Evolutionary conservation across 2,888 invertebrate species (phyloP).

Genomic region (Caradrina kadenii): DNA sequence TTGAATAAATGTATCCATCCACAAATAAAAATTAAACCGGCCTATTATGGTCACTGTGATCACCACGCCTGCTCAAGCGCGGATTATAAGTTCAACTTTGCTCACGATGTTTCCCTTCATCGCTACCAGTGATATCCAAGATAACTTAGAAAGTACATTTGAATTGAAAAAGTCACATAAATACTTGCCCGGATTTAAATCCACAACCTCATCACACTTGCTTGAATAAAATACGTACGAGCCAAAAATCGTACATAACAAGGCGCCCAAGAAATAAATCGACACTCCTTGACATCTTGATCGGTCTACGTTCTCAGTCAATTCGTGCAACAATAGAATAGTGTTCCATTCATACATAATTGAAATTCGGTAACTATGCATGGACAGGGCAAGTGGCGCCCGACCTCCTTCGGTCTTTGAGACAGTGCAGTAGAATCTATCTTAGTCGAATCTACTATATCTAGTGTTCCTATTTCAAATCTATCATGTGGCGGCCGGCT

Average conservation of each 20-base stretch:
- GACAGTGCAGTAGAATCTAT: background rate
- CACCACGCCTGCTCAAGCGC: no score
- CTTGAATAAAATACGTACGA: background rate
- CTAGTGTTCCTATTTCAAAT: background rate
- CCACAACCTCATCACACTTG: background rate
- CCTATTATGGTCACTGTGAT: no score
- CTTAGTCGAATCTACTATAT: background rate
- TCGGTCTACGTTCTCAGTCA: background rate
- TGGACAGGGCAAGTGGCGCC: background rate
- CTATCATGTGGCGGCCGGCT: background rate
- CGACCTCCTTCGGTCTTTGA: no score
- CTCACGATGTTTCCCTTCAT: no score
- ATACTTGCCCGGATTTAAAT: no score
- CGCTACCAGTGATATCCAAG: no score
- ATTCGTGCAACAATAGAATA: conserved; percentile 14
- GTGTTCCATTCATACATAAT: conserved; percentile 30
- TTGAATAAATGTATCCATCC: conserved; percentile 1
- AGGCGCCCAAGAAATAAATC: conserved; percentile 4
- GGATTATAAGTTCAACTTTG: no score
- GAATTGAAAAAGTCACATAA: no score
- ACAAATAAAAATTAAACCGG: no score
- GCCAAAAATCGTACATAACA: background rate
- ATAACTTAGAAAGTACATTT: no score
- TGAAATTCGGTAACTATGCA: conserved; percentile 17
- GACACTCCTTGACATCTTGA: conserved; percentile 2